Percentiles rank a stretch among this genome's conserved stretches.
phyloP scores from a whole-genome alignment of 64 coral and sea anemone genomes.

The Montipora foliosa region DNA sequence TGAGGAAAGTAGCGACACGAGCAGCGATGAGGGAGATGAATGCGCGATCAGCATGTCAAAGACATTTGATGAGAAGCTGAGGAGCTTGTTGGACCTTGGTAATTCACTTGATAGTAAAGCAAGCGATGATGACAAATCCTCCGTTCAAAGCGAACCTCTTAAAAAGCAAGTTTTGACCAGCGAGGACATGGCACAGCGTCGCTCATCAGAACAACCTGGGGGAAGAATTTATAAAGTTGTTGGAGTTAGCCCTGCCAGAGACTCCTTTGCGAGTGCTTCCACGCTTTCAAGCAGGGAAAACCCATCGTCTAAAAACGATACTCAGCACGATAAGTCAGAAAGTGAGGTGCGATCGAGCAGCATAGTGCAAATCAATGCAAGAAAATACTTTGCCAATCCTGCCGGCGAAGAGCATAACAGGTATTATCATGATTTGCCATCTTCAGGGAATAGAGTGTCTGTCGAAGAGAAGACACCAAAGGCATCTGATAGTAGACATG shows the following conservation, averaged over 20 bases:
- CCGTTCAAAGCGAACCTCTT: slow-evolving; percentile 63
- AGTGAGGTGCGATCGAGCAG: neutral
- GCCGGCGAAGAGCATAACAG: neutral
- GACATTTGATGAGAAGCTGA: slow-evolving; percentile 97
- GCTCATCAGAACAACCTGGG: slow-evolving; percentile 32
- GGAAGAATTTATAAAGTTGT: slow-evolving; percentile 38
- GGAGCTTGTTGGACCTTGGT: slow-evolving; percentile 73
- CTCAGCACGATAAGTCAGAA: neutral
- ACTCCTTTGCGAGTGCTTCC: neutral
- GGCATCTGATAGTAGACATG: slow-evolving; percentile 16
- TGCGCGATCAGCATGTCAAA: slow-evolving; percentile 86
- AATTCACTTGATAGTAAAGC: slow-evolving; percentile 30
- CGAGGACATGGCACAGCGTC: slow-evolving; percentile 17
- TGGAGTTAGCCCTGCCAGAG: slow-evolving; percentile 15
- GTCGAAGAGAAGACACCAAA: slow-evolving; percentile 3
- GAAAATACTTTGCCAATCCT: slow-evolving; percentile 25
- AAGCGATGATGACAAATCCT: slow-evolving; percentile 47
- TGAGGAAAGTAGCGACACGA: slow-evolving; percentile 87
- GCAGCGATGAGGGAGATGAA: slow-evolving; percentile 78
- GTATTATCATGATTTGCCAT: slow-evolving; percentile 5
- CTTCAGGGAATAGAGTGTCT: slow-evolving; percentile 38
- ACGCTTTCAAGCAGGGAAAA: neutral
- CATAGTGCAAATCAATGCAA: slow-evolving; percentile 15
- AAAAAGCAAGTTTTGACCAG: neutral
- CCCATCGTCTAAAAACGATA: neutral